Conservation (phyloP, 2,888 invertebrate genomes). For the Automeris io region DNA sequence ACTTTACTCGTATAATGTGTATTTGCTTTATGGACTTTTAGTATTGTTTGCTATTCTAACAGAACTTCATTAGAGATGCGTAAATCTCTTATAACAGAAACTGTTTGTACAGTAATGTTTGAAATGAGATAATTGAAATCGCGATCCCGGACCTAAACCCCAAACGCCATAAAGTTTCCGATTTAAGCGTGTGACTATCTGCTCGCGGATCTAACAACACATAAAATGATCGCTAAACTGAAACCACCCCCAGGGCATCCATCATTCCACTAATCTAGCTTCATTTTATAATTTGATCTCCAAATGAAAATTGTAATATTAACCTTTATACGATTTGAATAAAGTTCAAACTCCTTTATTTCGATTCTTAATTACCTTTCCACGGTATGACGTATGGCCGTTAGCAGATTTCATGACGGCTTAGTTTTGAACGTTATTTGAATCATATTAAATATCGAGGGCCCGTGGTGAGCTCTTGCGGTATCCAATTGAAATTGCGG, state of each 20-base stretch:
- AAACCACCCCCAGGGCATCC: neutral
- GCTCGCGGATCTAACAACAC: neutral
- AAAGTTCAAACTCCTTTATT: neutral
- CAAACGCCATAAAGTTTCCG: too few relatives aligned
- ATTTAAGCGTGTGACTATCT: too few relatives aligned
- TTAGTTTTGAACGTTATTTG: slow-evolving; percentile 1
- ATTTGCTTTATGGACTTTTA: neutral
- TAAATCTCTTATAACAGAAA: too few relatives aligned
- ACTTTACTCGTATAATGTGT: too few relatives aligned
- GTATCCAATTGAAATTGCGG: neutral
- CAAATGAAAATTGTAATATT: neutral
- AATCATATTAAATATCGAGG: neutral
- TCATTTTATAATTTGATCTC: neutral
- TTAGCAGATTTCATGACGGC: slow-evolving; percentile 1
- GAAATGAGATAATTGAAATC: too few relatives aligned
- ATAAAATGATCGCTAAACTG: neutral
- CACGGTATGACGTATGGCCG: neutral
- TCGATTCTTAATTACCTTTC: neutral
- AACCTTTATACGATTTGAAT: neutral
- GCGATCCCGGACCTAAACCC: too few relatives aligned
- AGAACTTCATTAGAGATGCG: too few relatives aligned
- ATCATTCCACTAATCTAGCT: slow-evolving; percentile 1
- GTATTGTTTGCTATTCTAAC: too few relatives aligned
- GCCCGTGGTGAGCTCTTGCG: neutral
- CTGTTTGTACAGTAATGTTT: too few relatives aligned